Percentiles rank a stretch among this genome's conserved stretches.
Conservation (phyloP, 2,888 invertebrate genomes). For the Cinara cedri region DNA sequence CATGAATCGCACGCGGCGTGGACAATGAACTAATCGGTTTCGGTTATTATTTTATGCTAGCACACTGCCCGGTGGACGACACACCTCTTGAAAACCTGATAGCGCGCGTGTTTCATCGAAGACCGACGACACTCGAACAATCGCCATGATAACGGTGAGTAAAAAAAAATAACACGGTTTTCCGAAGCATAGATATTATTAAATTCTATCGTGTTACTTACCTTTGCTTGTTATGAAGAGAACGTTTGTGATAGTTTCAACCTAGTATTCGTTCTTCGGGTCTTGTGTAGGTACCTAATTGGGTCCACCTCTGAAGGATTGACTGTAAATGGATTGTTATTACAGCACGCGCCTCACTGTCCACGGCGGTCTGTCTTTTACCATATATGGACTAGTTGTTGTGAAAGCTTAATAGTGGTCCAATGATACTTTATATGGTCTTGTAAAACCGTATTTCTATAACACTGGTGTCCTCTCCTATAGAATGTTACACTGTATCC, state of each 20-base stretch:
- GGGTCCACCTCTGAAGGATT: neutral
- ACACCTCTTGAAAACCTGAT: neutral
- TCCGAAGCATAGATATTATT: neutral
- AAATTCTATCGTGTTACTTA: no score
- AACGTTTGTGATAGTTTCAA: no score
- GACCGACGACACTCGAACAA: neutral
- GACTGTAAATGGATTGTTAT: neutral
- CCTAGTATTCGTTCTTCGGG: neutral
- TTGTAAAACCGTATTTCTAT: neutral
- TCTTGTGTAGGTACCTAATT: neutral
- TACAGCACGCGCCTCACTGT: no score
- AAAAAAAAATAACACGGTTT: neutral
- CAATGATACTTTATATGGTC: constrained; percentile 32
- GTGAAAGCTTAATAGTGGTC: constrained; percentile 19
- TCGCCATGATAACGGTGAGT: constrained; percentile 54
- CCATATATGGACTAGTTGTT: constrained; percentile 12
- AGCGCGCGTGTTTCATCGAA: neutral
- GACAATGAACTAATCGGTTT: neutral
- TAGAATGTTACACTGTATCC: neutral
- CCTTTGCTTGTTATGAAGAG: no score
- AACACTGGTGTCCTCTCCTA: neutral
- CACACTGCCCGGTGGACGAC: neutral
- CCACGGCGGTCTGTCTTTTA: neutral
- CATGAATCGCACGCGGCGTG: neutral
- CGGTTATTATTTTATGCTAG: neutral